Evolutionary conservation across 2,888 invertebrate species (phyloP).

Genomic region (Euclidia mi): DNA sequence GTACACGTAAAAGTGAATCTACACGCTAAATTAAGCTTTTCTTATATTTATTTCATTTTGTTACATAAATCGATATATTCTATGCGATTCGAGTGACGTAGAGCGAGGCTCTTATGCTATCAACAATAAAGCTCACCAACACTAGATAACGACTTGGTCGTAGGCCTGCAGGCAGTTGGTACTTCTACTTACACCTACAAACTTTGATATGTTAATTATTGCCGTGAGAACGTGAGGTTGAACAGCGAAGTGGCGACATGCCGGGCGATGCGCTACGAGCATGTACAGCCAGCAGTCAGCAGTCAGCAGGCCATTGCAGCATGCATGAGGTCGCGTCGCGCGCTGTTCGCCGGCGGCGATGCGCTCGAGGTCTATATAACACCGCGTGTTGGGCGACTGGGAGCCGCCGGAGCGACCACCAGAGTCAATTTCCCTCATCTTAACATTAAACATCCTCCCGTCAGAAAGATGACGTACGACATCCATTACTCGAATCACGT

Average conservation of each 20-base stretch:
- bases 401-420: slow-evolving; percentile 81
- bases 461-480: slow-evolving; percentile 88
- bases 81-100: slow-evolving; percentile 35
- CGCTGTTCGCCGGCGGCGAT: slow-evolving; percentile 50
- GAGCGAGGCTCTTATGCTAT: slow-evolving; percentile 66
- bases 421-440: slow-evolving; percentile 89
- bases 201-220: slow-evolving; percentile 86
- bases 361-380: slow-evolving; percentile 78
- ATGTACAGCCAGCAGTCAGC: slow-evolving; percentile 70
- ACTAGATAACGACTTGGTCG: slow-evolving; percentile 81
- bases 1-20: not conserved
- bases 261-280: slow-evolving; percentile 76
- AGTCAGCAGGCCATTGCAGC: slow-evolving; percentile 60
- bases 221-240: slow-evolving; percentile 65
- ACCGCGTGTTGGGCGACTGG: slow-evolving; percentile 81
- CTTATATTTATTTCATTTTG: slow-evolving; percentile 4
- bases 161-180: slow-evolving; percentile 63
- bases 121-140: slow-evolving; percentile 67
- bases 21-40: not conserved
- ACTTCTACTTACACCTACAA: slow-evolving; percentile 66
- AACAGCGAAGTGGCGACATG: slow-evolving; percentile 73
- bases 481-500: slow-evolving; percentile 81
- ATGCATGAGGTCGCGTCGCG: slow-evolving; percentile 62
- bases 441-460: slow-evolving; percentile 85
- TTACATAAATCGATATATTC: slow-evolving; percentile 7